Evolutionary conservation across 2,888 invertebrate genomes (phyloP), one percentile per base, ranked within the genome.

Genomic region (Bellardia pandia): DNA sequence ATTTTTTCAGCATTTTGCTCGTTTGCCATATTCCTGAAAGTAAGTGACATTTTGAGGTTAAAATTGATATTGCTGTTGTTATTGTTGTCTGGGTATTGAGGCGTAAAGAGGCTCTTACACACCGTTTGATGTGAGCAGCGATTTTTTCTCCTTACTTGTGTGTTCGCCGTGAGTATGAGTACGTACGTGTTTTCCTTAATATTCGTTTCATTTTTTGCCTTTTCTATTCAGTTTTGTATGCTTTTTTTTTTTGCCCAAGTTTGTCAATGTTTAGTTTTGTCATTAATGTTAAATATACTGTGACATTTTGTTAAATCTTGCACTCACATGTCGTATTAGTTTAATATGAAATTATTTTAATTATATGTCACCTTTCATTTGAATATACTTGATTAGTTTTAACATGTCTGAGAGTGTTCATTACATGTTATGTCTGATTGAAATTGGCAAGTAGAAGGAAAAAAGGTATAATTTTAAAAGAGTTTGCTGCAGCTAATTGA

Each of bases 291-390:
- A 56, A 85, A 80, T 76, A 76, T 30, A 48, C 37, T 71, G 53
- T 80, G 85, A 85, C 75, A 71, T 71, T 85, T 86, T 66, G 85
- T 85, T 88, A 83, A 88, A 86, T 82, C 68, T 88, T 80, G 68
- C 85, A 80, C 81, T 87, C 85, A 82, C 64, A 72, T 88, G 88
- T 86, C 88, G 48, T 71, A 68, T 79, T 86, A 23, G 74, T 69
- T 85, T 80, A 56, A 53, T 75, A 78, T 75, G 40, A 88, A 87
- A 85, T 88, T 62, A 81, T 88, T 88, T 88, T 88, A 85, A 86
- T 82, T 88, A 76, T 53, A 76, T 74, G 86, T 84, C 86, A 88
- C 71, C 62, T 86, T 81, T 48, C 23, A 83, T 87, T 77, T 56
- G 13, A 69, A 60, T 77, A 86, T 48, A 87, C 42, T 81, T 79